These are phyloP conservation scores for Phaethon lepturus DNA, from an alignment of 2,113 vertebrate species.

Conservation along the genomic window DNA sequence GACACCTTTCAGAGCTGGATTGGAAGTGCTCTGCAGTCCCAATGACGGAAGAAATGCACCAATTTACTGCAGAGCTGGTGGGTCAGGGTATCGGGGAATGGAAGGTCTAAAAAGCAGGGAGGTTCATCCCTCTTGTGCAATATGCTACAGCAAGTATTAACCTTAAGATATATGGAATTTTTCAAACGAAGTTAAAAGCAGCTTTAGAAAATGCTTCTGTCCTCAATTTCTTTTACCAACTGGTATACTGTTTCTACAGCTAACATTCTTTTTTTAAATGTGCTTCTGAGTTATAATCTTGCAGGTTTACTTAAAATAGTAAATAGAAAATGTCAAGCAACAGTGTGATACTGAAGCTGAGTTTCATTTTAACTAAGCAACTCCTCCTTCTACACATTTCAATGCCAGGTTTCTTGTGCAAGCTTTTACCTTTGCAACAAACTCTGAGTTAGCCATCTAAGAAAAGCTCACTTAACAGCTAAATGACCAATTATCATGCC, in stretches of 20 bases:
- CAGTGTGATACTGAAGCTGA: not conserved
- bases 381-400: not conserved
- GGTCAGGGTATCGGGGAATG: rapidly evolving
- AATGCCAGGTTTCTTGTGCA: not conserved
- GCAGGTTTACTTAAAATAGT: not conserved
- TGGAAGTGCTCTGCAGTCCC: not conserved
- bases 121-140: not conserved
- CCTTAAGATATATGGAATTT: not conserved
- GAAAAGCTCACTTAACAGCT: not conserved
- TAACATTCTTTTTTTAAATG: not conserved
- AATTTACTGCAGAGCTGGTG: not conserved
- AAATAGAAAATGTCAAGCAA: not conserved
- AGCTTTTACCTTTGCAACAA: not conserved
- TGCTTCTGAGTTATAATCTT: not conserved
- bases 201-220: not conserved
- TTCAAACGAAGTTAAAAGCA: not conserved
- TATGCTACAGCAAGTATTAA: not conserved
- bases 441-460: not conserved
- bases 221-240: not conserved
- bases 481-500: rapidly evolving
- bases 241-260: not conserved
- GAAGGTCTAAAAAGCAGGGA: not conserved
- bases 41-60: not conserved
- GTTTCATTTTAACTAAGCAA: not conserved
- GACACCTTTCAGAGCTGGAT: not conserved